Conservation (phyloP, 2,113 vertebrate species). For the Alethe diademata region DNA sequence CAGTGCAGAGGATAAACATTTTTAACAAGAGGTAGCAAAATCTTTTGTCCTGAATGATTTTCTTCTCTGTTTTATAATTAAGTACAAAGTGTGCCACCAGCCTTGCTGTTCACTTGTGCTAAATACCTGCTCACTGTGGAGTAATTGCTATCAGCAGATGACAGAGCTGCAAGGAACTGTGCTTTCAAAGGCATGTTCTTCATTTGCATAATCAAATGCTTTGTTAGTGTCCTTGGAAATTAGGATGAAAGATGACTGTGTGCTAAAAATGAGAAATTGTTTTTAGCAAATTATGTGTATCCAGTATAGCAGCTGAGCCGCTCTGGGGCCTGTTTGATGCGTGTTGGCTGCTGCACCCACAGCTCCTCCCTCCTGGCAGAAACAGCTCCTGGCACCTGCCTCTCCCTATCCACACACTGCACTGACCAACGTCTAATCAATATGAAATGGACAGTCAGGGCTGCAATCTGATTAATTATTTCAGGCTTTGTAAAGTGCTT, state of each 20-base stretch:
- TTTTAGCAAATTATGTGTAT: constrained; percentile 29
- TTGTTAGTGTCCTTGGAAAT: constrained; percentile 46
- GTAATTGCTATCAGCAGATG: constrained; percentile 48
- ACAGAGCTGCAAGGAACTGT: constrained; percentile 8
- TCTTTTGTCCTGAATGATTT: constrained; percentile 37
- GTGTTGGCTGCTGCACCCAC: background rate
- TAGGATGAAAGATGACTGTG: constrained; percentile 27
- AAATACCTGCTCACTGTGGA: constrained; percentile 18
- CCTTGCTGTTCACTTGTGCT: constrained; percentile 29
- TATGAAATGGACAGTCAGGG: constrained; percentile 2
- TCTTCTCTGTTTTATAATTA: constrained; percentile 12
- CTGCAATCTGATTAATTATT: background rate
- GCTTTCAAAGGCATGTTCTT: background rate
- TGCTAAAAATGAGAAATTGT: constrained; percentile 29
- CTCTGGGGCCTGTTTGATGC: background rate
- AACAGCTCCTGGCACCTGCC: constrained; percentile 43
- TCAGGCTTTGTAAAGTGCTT: background rate
- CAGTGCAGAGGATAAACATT: background rate
- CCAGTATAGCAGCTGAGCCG: constrained; percentile 1
- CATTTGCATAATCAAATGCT: constrained; percentile 57
- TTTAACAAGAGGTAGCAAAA: constrained; percentile 41
- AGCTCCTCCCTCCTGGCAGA: background rate
- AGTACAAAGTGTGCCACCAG: constrained; percentile 23
- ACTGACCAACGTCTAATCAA: background rate
- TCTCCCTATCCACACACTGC: background rate